These are phyloP conservation scores for Litoditis marina DNA, from an alignment of 2,888 invertebrate species.

Conservation along the genomic window DNA sequence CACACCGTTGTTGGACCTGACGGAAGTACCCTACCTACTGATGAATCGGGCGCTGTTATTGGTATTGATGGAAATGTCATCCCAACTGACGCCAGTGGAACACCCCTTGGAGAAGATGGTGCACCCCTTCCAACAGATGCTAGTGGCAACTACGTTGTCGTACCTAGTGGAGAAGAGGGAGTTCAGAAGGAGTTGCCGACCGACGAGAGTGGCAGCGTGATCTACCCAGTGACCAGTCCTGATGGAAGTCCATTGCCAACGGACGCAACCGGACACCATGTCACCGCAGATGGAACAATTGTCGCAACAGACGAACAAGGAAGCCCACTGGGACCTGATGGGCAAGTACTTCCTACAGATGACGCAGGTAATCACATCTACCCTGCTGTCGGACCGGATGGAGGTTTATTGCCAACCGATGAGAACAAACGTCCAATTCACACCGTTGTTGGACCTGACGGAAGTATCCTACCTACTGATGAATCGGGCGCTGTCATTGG, in stretches of 20 bases:
- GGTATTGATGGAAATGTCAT: slow-evolving; percentile 28
- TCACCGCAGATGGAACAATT: slow-evolving; percentile 19
- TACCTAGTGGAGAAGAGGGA: slow-evolving; percentile 18
- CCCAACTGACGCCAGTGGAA: slow-evolving; percentile 28
- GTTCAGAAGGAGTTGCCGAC: slow-evolving; percentile 16
- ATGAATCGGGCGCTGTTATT: slow-evolving; percentile 16
- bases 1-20: slow-evolving; percentile 16
- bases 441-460: slow-evolving; percentile 13
- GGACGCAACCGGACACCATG: slow-evolving; percentile 16
- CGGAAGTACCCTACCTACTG: slow-evolving; percentile 23
- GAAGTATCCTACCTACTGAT: slow-evolving; percentile 18
- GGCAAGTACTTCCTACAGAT: slow-evolving; percentile 27
- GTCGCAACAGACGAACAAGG: slow-evolving; percentile 41
- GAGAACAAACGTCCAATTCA: slow-evolving; percentile 19
- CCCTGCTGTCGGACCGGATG: slow-evolving; percentile 35
- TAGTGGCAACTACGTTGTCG: slow-evolving; percentile 25
- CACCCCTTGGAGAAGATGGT: slow-evolving; percentile 26
- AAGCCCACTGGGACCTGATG: slow-evolving; percentile 40
- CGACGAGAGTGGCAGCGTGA: slow-evolving; percentile 21
- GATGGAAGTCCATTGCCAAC: slow-evolving; percentile 31
- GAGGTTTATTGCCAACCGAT: slow-evolving; percentile 33
- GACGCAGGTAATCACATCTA: slow-evolving; percentile 21
- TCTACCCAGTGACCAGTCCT: slow-evolving; percentile 26
- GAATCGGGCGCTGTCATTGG: slow-evolving; percentile 14
- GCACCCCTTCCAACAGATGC: slow-evolving; percentile 33